Evolutionary conservation across 2,888 invertebrate genomes (phyloP).

Genomic region (Xestoiulus laeticollis): DNA sequence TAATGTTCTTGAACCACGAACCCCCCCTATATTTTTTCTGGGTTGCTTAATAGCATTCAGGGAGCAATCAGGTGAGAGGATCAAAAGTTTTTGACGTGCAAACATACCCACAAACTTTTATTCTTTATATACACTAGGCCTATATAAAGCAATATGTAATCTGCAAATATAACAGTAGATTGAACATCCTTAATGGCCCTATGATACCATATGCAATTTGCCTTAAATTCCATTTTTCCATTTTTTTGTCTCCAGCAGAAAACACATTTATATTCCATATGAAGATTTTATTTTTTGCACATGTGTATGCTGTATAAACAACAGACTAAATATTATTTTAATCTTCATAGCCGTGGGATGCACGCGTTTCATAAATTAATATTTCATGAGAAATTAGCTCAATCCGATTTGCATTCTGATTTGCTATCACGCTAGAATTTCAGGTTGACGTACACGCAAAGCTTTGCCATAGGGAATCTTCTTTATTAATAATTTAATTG

Average conservation of each 20-base stretch:
- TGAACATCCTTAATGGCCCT: too few relatives aligned
- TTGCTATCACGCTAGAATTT: constrained; percentile 28
- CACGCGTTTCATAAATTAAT: not conserved
- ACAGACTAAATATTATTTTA: constrained; percentile 13
- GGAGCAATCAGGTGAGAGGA: too few relatives aligned
- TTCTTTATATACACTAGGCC: too few relatives aligned
- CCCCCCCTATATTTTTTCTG: too few relatives aligned
- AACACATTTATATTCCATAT: not conserved
- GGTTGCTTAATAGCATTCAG: too few relatives aligned
- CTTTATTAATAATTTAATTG: constrained; percentile 32
- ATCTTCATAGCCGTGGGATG: not conserved
- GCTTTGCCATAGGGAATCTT: not conserved
- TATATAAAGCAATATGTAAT: too few relatives aligned
- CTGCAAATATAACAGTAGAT: too few relatives aligned
- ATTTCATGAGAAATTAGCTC: constrained; percentile 25
- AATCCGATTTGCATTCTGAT: constrained; percentile 34
- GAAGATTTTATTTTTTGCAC: not conserved
- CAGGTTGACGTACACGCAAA: constrained; percentile 7
- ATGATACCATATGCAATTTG: too few relatives aligned
- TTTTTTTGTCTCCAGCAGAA: not conserved
- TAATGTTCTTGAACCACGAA: too few relatives aligned
- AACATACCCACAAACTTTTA: too few relatives aligned
- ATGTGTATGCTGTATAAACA: not conserved
- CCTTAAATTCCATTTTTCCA: too few relatives aligned
- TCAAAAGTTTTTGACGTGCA: too few relatives aligned